phyloP scores from a whole-genome alignment of 2,113 vertebrate species.

The Rana temporaria region DNA sequence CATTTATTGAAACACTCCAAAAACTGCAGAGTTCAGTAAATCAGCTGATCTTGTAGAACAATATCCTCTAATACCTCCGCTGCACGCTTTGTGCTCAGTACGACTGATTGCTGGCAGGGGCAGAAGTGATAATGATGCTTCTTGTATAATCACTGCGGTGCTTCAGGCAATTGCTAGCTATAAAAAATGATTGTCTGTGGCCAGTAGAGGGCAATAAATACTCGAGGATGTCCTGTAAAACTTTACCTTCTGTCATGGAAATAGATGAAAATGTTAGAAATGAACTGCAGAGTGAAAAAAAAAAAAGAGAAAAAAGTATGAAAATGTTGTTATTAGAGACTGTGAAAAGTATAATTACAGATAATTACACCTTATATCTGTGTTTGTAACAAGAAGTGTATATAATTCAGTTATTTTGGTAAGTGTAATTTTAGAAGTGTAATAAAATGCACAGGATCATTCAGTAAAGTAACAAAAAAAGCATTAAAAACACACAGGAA shows the following conservation, averaged over 20 bases:
- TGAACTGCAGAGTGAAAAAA: conserved; percentile 14
- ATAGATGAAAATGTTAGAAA: conserved; percentile 28
- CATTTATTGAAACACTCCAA: too few relatives aligned
- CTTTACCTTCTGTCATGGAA: neutral
- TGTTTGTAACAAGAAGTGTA: conserved; percentile 41
- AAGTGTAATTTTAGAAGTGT: conserved; percentile 36
- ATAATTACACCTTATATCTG: conserved; percentile 49
- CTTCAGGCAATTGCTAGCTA: too few relatives aligned
- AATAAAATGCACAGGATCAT: conserved; percentile 2
- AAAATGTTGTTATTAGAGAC: conserved; percentile 31
- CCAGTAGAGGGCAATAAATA: conserved; percentile 49
- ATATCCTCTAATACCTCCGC: too few relatives aligned
- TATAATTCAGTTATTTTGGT: conserved; percentile 51
- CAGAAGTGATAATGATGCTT: too few relatives aligned
- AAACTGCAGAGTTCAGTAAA: too few relatives aligned
- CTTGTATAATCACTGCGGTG: too few relatives aligned
- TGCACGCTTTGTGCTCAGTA: too few relatives aligned
- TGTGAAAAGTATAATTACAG: conserved; percentile 41
- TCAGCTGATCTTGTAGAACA: too few relatives aligned
- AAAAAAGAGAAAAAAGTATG: conserved; percentile 21
- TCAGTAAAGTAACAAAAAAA: conserved; percentile 19
- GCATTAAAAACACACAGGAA: neutral
- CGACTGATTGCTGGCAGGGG: too few relatives aligned
- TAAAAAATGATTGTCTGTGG: neutral
- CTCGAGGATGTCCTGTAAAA: neutral